A percentile compares a stretch with the other conserved stretches of the same genome.
Evolutionary conservation across 2,797 vertebrate species (phyloP).

Genomic region (Coendou prehensilis): DNA sequence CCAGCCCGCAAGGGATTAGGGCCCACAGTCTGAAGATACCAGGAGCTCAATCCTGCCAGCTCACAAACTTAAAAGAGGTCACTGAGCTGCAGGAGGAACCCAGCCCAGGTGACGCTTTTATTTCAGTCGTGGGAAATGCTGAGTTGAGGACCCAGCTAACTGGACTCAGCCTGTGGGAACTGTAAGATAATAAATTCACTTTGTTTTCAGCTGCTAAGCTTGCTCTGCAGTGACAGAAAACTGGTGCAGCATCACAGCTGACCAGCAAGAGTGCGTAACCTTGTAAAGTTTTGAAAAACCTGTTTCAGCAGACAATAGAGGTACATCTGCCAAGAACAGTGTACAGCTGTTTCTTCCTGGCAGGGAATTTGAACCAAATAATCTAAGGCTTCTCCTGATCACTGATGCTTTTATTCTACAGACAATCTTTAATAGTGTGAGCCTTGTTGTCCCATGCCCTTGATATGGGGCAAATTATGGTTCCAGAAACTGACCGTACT

Average conservation of each 20-base stretch:
- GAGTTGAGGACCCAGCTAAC: background rate
- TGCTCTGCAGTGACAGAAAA: background rate
- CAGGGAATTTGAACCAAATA: conserved; percentile 3
- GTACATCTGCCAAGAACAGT: background rate
- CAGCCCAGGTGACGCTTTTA: background rate
- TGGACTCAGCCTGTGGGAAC: background rate
- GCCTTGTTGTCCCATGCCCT: background rate
- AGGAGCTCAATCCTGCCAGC: background rate
- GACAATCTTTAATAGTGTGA: background rate
- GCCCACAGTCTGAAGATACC: background rate
- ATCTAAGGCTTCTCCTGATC: background rate
- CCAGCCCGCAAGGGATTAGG: background rate
- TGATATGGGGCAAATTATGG: background rate
- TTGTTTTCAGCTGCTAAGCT: conserved; percentile 11
- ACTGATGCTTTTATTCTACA: background rate
- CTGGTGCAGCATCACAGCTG: background rate
- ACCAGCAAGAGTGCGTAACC: background rate
- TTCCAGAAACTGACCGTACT: background rate
- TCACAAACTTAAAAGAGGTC: background rate
- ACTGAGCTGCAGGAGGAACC: background rate
- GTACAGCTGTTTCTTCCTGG: background rate
- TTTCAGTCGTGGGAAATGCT: background rate
- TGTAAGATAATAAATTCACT: background rate
- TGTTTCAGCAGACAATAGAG: background rate
- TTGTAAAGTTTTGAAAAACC: background rate